Conservation (phyloP, 2,888 invertebrate species). For the Amphiduros pacificus region DNA sequence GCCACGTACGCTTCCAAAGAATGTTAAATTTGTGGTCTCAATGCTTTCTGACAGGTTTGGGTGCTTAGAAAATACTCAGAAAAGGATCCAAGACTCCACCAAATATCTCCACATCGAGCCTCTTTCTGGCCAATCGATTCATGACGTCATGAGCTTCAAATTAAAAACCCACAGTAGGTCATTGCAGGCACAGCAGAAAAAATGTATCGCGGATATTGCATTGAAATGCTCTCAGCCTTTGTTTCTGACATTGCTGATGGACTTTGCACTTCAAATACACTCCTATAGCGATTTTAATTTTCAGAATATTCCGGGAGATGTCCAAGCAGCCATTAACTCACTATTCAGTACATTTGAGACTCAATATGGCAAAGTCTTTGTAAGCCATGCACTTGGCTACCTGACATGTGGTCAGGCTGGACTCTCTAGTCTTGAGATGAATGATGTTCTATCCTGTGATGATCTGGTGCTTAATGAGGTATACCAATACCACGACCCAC, state of each 20-base stretch:
- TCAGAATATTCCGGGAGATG: conserved; percentile 9
- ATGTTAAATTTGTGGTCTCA: conserved; percentile 27
- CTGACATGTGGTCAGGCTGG: conserved; percentile 32
- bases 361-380: conserved; percentile 29
- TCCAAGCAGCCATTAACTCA: conserved; percentile 27
- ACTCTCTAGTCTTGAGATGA: conserved; percentile 29
- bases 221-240: conserved; percentile 26
- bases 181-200: conserved; percentile 23
- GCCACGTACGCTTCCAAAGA: conserved; percentile 23
- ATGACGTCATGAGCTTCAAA: conserved; percentile 22
- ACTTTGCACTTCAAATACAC: conserved; percentile 28
- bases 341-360: conserved; percentile 30
- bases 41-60: conserved; percentile 14
- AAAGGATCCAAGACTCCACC: background rate
- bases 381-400: conserved; percentile 30
- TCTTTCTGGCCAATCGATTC: conserved; percentile 18
- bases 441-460: conserved; percentile 33
- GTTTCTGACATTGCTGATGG: conserved; percentile 34
- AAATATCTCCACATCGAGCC: conserved; percentile 21
- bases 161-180: conserved; percentile 13
- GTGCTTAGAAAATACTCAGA: conserved; percentile 15
- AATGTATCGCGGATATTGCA: conserved; percentile 22
- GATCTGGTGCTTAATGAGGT: conserved; percentile 35
- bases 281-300: conserved; percentile 22
- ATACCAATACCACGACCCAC: conserved; percentile 36